phyloP scores from a whole-genome alignment of 2,113 vertebrate genomes.

The Chamaea fasciata region DNA sequence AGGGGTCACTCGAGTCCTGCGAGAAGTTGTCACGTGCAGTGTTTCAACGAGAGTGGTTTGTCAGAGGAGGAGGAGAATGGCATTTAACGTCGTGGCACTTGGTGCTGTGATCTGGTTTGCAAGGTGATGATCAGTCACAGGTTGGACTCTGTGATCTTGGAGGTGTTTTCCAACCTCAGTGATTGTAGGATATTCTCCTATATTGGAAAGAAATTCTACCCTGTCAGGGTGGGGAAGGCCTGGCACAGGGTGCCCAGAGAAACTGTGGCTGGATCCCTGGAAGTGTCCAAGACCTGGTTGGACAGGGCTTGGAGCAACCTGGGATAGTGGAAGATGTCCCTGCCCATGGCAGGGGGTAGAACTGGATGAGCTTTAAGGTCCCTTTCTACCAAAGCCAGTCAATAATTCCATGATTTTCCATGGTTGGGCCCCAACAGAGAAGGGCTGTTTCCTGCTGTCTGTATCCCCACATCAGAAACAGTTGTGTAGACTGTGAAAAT shows the following conservation, averaged over 20 bases:
- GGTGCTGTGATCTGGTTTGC: neutral
- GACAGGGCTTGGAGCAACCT: rapidly evolving
- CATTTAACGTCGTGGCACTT: neutral
- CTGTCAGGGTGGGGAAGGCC: neutral
- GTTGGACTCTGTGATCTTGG: neutral
- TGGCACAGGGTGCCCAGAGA: neutral
- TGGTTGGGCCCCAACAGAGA: neutral
- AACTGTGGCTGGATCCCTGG: neutral
- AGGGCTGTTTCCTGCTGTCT: neutral
- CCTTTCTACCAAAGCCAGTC: neutral
- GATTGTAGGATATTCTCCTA: neutral
- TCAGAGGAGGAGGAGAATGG: neutral
- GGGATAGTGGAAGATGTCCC: neutral
- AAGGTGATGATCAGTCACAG: neutral
- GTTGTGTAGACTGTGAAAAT: neutral
- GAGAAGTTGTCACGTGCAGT: neutral
- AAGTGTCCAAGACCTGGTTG: neutral
- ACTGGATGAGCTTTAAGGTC: neutral
- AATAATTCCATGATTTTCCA: neutral
- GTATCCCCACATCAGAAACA: neutral
- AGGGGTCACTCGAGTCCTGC: neutral
- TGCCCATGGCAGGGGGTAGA: neutral
- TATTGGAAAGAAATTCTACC: neutral
- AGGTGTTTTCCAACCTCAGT: neutral
- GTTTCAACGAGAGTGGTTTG: neutral